phyloP scores from a whole-genome alignment of 2,888 invertebrate genomes.

The Cyclophora albipunctata region DNA sequence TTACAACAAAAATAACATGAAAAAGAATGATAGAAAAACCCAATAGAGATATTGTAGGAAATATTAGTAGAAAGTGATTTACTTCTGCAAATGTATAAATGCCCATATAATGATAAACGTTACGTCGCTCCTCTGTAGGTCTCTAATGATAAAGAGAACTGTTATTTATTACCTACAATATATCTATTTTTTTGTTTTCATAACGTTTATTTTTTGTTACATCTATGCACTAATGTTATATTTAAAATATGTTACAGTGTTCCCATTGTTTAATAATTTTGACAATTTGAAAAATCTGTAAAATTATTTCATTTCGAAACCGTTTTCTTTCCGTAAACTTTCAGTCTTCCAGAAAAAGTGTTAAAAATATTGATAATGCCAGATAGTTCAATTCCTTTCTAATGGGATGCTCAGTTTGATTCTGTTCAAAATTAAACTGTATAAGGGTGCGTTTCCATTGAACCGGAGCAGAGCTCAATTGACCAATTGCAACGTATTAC shows the following conservation, averaged over 20 bases:
- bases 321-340: constrained; percentile 22
- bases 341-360: constrained; percentile 42
- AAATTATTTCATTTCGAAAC: constrained; percentile 4
- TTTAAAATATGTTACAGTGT: constrained; percentile 75
- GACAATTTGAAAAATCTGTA: constrained; percentile 23
- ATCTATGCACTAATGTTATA: constrained; percentile 70
- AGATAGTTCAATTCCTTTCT: constrained; percentile 14
- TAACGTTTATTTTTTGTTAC: constrained; percentile 51
- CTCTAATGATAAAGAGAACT: constrained; percentile 65
- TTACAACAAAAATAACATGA: constrained; percentile 19
- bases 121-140: constrained; percentile 55
- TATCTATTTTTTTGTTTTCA: constrained; percentile 50
- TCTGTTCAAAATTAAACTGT: too few species aligned
- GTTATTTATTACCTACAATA: constrained; percentile 56
- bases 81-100: constrained; percentile 61
- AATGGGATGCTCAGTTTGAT: neutral
- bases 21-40: constrained; percentile 18
- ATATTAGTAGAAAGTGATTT: constrained; percentile 39
- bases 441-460: too few species aligned
- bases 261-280: constrained; percentile 63
- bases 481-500: too few species aligned
- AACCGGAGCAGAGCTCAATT: too few species aligned
- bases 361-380: constrained; percentile 3
- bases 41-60: constrained; percentile 52
- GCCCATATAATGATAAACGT: constrained; percentile 63